Conservation (phyloP, 2,888 invertebrate genomes). For the Chironomus riparius region DNA sequence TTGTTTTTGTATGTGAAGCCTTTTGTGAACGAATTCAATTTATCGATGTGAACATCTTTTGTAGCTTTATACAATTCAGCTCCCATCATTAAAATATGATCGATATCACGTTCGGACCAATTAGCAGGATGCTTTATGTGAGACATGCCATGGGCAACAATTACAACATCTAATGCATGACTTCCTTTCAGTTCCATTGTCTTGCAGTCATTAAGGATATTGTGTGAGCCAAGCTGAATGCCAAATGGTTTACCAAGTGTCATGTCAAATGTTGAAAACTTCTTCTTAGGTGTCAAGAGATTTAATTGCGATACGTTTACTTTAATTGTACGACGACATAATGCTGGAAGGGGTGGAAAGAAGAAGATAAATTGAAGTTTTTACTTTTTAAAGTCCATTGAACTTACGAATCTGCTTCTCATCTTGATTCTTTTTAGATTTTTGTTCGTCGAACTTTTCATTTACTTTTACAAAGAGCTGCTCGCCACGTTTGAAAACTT, state of each 20-base stretch:
- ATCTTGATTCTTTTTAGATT: not conserved
- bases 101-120: conserved; percentile 9
- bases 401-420: not conserved
- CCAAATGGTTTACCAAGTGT: conserved; percentile 12
- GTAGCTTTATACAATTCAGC: conserved; percentile 6
- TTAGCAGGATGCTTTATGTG: not conserved
- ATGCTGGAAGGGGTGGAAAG: not conserved
- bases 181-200: not conserved
- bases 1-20: conserved; percentile 1
- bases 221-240: not conserved
- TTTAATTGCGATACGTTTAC: not conserved
- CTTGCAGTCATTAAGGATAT: not conserved
- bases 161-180: conserved; percentile 7
- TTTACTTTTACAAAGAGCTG: not conserved
- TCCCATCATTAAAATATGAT: conserved; percentile 5
- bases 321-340: not conserved
- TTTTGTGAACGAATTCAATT: not conserved
- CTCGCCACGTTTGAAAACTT: conserved; percentile 2
- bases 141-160: conserved; percentile 15
- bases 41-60: not conserved
- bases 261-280: not conserved
- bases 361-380: not conserved
- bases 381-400: not conserved
- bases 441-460: not conserved
- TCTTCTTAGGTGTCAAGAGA: not conserved